These are phyloP conservation scores for Musca domestica DNA, from an alignment of 1,140 invertebrate genomes.

Conservation along the genomic window DNA sequence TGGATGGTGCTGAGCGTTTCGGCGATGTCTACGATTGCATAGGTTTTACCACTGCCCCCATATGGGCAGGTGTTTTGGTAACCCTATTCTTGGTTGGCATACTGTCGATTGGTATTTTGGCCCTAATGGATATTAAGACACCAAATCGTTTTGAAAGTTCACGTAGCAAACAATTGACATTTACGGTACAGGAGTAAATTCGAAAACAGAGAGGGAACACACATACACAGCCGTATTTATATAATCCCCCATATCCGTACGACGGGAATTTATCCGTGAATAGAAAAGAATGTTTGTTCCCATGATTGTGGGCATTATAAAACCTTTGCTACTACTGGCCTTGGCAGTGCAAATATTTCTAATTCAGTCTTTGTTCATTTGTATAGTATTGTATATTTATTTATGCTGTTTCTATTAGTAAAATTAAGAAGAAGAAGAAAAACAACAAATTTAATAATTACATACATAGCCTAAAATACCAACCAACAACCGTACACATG, in stretches of 20 bases:
- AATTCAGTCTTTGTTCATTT: conserved; percentile 46
- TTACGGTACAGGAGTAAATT: conserved; percentile 71
- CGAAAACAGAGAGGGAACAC: background rate
- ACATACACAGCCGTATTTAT: too few species aligned
- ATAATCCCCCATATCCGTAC: too few species aligned
- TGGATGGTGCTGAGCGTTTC: conserved; percentile 60
- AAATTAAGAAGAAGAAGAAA: too few species aligned
- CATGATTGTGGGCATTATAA: conserved; percentile 37
- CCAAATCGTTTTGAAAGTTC: conserved; percentile 98
- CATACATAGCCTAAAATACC: too few species aligned
- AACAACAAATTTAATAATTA: too few species aligned
- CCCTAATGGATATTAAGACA: conserved; percentile 93
- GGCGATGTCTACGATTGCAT: conserved; percentile 81
- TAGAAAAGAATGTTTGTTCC: conserved; percentile 37
- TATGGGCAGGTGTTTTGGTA: conserved; percentile 89
- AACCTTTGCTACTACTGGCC: conserved; percentile 41
- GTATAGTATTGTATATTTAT: conserved; percentile 45
- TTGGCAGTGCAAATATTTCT: conserved; percentile 47
- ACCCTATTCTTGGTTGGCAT: conserved; percentile 74
- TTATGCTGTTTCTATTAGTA: conserved; percentile 20
- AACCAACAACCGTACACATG: too few species aligned
- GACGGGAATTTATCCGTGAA: background rate
- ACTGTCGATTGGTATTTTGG: conserved; percentile 76
- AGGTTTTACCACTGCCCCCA: conserved; percentile 84
- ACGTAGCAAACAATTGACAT: conserved; percentile 88